Evolutionary conservation across 2,888 invertebrate species (phyloP).

Genomic region (Ormyrus pomaceus): DNA sequence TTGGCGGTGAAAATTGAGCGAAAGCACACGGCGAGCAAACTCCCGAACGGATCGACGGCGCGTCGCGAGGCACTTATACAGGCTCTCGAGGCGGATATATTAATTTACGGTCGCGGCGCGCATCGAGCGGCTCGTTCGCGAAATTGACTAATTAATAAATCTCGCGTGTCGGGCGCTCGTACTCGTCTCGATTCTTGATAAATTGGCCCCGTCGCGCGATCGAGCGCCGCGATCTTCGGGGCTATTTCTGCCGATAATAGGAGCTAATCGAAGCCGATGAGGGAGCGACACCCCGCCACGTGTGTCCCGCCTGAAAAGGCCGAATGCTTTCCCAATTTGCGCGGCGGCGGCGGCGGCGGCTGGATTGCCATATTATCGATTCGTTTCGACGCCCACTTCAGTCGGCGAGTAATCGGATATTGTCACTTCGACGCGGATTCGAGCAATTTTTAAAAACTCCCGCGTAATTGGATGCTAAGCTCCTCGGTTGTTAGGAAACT

Average conservation of each 20-base stretch:
- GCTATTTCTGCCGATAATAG: constrained; percentile 23
- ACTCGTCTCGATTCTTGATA: constrained; percentile 1
- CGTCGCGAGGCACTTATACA: too few relatives aligned
- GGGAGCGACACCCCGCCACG: not conserved
- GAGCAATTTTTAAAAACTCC: too few relatives aligned
- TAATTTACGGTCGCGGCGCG: not conserved
- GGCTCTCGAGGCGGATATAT: not conserved
- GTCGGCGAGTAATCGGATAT: too few relatives aligned
- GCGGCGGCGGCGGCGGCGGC: too few relatives aligned
- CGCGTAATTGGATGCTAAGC: too few relatives aligned
- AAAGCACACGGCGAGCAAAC: not conserved
- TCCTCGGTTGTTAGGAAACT: too few relatives aligned
- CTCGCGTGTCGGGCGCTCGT: not conserved
- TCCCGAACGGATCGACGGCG: not conserved
- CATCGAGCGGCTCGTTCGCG: not conserved
- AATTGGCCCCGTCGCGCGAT: not conserved
- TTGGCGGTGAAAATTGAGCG: not conserved
- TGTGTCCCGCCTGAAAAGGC: not conserved
- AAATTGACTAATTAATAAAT: constrained; percentile 36
- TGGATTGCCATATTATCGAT: too few relatives aligned
- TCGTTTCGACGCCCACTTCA: too few relatives aligned
- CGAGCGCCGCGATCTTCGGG: not conserved
- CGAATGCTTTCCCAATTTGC: not conserved
- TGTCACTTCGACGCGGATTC: too few relatives aligned
- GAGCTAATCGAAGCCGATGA: not conserved